These are phyloP conservation scores for Tenualosa ilisha DNA, from an alignment of 2,797 vertebrate genomes.

Conservation along the genomic window DNA sequence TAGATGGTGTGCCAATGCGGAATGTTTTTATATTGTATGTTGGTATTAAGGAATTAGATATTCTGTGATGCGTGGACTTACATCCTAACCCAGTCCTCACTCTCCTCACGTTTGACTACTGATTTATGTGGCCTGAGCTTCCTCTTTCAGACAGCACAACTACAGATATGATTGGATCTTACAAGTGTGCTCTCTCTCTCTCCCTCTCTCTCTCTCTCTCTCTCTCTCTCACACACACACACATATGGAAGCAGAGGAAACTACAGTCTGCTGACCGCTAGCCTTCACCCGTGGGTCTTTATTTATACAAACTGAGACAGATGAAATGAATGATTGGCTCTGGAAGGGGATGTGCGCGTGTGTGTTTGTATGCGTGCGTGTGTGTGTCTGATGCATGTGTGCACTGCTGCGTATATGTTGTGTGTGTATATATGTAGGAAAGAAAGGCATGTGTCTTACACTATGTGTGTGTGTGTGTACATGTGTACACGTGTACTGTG, in stretches of 20 bases:
- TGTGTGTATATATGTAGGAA: neutral
- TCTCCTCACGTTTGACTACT: neutral
- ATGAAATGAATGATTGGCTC: constrained; percentile 24
- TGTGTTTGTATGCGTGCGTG: neutral
- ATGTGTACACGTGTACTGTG: constrained; percentile 17
- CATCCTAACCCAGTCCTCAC: neutral
- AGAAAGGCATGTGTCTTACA: too few relatives aligned
- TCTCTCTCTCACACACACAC: neutral
- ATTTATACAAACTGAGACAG: neutral
- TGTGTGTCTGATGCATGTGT: neutral
- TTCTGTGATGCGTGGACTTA: neutral
- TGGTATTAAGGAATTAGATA: too few relatives aligned
- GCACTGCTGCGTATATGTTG: too few relatives aligned
- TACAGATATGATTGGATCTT: neutral
- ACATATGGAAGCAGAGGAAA: neutral
- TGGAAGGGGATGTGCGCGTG: neutral
- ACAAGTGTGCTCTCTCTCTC: neutral
- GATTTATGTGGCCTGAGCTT: neutral
- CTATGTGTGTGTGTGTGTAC: neutral
- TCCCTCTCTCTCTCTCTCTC: neutral
- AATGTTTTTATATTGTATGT: too few relatives aligned
- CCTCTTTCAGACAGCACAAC: neutral
- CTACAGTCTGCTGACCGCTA: neutral
- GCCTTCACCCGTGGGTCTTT: constrained; percentile 6
- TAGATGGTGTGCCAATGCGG: too few relatives aligned